Evolutionary conservation across 2,888 invertebrate species (phyloP), one percentile per base, ranked within the genome.

Genomic region (Dinocampus coccinellae): DNA sequence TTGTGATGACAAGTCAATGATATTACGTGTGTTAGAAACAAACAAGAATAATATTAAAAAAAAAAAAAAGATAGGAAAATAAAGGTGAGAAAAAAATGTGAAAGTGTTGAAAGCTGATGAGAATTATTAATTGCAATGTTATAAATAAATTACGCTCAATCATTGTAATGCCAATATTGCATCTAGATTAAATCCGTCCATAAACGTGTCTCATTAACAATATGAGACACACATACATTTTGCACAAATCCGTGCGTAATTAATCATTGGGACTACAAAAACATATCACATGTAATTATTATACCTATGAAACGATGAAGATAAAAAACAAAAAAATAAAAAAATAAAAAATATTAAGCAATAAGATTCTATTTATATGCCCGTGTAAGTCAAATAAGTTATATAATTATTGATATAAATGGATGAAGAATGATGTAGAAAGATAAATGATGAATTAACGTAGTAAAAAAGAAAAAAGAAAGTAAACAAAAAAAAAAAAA

Each of bases 241-340:
- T 83, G 86, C 86, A 86, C 86, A 84, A 85, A 80, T 67, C 75
- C 76, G 87, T 87, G 87, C 87, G 85, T 86, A 87, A 47, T 86
- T 87, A 86, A 86, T 87, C 86, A 87, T 87, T 86, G 87, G 87
- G 87, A 87, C 87, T 87, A 87, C 87, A 87, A 87, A 85, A 87
- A 86, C 87, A 87, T 87, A 87, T 87, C 87, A 87, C 85, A 78
- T 78, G 77, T 79, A 78, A 79, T 77, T 79, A 77, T 76, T 73
- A 55, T 65, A 72, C 42, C 70, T 76, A 77, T 76, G 73, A 73
- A 73, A 75, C 57, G 72, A 69, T 13, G 57, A 60, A 42, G 52
- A 76, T 62, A 73, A 78, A 83, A 78, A 84, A n/a, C n/a, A n/a
- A n/a, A n/a, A n/a, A n/a, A n/a, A n/a, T n/a, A n/a, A n/a, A n/a